These are phyloP conservation scores for Nesoenas mayeri DNA, from an alignment of 2,113 vertebrate genomes.

Conservation along the genomic window DNA sequence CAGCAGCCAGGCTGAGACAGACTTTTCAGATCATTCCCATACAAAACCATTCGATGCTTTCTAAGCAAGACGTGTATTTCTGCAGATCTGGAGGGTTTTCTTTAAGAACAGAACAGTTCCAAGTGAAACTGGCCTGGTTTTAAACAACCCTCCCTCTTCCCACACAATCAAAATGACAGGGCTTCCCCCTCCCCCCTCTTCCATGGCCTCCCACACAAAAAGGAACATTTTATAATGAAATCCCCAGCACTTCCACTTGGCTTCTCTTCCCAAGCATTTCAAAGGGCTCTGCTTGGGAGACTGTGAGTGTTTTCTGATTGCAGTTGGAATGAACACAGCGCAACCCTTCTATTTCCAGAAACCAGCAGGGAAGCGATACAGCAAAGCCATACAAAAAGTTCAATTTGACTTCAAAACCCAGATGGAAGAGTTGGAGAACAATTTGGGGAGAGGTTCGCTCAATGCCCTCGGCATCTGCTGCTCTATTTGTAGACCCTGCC, in stretches of 20 bases:
- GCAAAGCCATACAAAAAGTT: neutral
- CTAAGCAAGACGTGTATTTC: neutral
- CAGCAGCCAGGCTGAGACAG: neutral
- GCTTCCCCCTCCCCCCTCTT: neutral
- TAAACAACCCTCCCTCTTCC: neutral
- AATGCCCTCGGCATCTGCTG: constrained; percentile 14
- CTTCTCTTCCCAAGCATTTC: neutral
- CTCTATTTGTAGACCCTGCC: neutral
- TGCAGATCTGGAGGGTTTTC: neutral
- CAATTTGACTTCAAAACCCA: neutral
- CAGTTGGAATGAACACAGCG: neutral
- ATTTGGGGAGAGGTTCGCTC: neutral
- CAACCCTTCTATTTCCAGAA: neutral
- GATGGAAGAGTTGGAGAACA: constrained; percentile 20
- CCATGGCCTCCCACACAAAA: neutral
- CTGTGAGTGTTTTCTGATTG: neutral
- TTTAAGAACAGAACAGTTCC: neutral
- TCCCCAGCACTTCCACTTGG: constrained; percentile 18
- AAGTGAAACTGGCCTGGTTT: neutral
- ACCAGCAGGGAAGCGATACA: neutral
- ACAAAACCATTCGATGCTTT: neutral
- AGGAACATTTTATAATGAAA: neutral
- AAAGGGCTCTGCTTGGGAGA: neutral
- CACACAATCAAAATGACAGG: neutral
- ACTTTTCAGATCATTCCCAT: neutral